Evolutionary conservation across 1,140 invertebrate genomes (phyloP), one percentile per base, ranked within the genome.

Genomic region (Lethocerus indicus): DNA sequence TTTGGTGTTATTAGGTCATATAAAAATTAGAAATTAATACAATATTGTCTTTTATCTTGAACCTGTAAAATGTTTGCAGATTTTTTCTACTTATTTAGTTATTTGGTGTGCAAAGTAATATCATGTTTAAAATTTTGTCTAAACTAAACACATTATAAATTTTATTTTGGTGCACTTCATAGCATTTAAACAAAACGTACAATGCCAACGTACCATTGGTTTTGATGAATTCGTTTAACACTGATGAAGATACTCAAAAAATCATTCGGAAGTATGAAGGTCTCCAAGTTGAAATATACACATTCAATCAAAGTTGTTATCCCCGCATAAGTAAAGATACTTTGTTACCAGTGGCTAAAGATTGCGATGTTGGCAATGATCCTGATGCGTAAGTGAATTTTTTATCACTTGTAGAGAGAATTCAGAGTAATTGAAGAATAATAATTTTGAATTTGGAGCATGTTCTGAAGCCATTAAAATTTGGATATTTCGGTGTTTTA

Each of bases 191-290:
- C 65, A 93, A 88, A 71, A 86, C 76, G 0, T 98, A 98, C 65
- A 81, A 87, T 60, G 82, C 83, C 24, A 88, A 93, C 67, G 92
- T 99, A 1, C 96, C 96, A 2, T 67, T 98, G 39, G 89, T 99
- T 21, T 69, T 99, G 41, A 99, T 99, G 96, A 95, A 99, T 67
- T 98, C 94, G 0, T 99, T 99, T 67, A 98, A 99, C 64, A 99
- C 96, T 0, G 89, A 98, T 61, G 91, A 91, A 58, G 96, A 99
- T 59, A 99, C 95, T 0, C 79, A 91, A 64, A 93, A 91, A 69
- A 80, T 88, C 25, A 81, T 99, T 47, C 75, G 87, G 49, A 98
- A 98, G 64, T 99, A 99, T 67, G 81, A 84, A 62, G 91, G 92
- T 27, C 78, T 98, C 52, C 79, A 92, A 64, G 79, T 97, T 51